phyloP scores from a whole-genome alignment of 2,797 vertebrate species.

The Streptopelia turtur region DNA sequence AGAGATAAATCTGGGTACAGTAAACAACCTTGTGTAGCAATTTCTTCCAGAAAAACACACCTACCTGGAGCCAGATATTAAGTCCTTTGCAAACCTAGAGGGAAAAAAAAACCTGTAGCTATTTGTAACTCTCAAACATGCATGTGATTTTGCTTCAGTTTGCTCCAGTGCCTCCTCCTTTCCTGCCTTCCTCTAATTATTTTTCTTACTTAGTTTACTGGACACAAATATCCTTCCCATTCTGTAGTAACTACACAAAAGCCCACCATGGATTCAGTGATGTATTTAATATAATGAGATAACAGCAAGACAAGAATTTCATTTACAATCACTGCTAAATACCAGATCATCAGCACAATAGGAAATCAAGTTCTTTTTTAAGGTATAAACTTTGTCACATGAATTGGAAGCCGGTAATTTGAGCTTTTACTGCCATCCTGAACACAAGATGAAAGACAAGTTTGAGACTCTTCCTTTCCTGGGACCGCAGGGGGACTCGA shows the following conservation, averaged over 20 bases:
- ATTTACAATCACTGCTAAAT: not conserved
- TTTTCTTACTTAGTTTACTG: not conserved
- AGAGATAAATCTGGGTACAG: not conserved
- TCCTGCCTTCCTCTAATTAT: not conserved
- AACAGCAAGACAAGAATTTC: not conserved
- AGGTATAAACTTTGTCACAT: not conserved
- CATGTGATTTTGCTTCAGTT: not conserved
- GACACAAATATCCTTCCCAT: not conserved
- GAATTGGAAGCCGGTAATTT: not conserved
- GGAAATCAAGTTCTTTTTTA: not conserved
- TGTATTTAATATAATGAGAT: not conserved
- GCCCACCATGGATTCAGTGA: not conserved
- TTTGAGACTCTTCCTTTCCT: not conserved
- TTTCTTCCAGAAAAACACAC: not conserved
- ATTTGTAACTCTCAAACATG: not conserved
- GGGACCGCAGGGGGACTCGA: accelerated
- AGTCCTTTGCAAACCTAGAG: not conserved
- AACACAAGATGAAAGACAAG: not conserved
- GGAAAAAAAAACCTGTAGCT: not conserved
- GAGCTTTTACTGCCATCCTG: not conserved
- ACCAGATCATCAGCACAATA: not conserved
- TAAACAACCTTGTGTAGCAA: not conserved
- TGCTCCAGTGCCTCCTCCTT: not conserved
- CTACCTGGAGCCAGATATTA: not conserved
- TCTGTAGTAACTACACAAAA: not conserved